A percentile compares a stretch with the other conserved stretches of the same genome.
These are phyloP conservation scores for Chelonoidis abingdonii DNA, from an alignment of 2,113 vertebrate genomes.

Conservation along the genomic window DNA sequence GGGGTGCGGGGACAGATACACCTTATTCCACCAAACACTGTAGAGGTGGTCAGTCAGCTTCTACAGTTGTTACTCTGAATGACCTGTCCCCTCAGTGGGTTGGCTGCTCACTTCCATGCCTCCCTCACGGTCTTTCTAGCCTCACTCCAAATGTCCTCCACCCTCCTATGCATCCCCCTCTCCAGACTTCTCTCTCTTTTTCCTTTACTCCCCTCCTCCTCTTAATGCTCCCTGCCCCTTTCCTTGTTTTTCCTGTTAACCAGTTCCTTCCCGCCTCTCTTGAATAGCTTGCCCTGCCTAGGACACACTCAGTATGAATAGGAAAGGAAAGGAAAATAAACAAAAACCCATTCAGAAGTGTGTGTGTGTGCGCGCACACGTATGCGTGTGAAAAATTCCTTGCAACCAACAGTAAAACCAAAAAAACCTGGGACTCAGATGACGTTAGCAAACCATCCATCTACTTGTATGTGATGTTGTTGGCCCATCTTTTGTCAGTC, in stretches of 20 bases:
- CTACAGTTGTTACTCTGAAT: fast-evolving
- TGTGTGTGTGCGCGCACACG: too few species aligned
- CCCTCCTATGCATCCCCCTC: neutral
- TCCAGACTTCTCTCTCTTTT: neutral
- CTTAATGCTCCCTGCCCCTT: neutral
- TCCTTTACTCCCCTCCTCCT: neutral
- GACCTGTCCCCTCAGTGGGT: fast-evolving
- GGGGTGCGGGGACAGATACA: fast-evolving
- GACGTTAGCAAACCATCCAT: too few species aligned
- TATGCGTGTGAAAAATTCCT: too few species aligned
- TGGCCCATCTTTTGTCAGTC: too few species aligned
- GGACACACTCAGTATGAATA: neutral
- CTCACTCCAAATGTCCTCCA: fast-evolving
- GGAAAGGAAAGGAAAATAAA: neutral
- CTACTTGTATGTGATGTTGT: too few species aligned
- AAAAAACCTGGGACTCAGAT: too few species aligned
- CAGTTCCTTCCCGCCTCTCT: neutral
- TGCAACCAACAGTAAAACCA: too few species aligned
- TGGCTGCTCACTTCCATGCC: neutral
- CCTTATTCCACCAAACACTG: fast-evolving
- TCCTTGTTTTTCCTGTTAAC: neutral
- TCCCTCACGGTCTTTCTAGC: fast-evolving
- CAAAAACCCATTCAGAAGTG: too few species aligned
- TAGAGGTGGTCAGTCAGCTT: fast-evolving
- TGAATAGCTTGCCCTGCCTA: neutral